Base-by-base conservation (phyloP, 2,797 vertebrate species). In the Oophaga sylvatica region DNA sequence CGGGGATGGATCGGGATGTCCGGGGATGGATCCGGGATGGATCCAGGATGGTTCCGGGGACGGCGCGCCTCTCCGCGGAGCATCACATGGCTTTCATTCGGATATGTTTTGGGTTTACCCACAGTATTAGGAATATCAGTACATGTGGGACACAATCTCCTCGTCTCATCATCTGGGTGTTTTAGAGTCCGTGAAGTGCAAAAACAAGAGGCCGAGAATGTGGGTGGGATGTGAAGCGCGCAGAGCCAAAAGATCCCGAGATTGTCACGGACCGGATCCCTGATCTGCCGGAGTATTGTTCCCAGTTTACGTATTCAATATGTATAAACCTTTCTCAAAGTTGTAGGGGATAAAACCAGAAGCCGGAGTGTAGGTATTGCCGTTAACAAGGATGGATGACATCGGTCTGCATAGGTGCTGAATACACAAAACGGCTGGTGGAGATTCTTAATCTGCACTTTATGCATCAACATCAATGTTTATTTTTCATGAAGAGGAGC, bases 161-260 rank as follows among this genome's bases (percentile, higher is more conserved):
- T 75, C 71, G 48, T 77, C 48, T 56, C 48, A 16, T 77, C 75
- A 77, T 77, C 75, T 77, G 75, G 75, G 75, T 56, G 75, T 15
- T 56, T 26, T 26, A 56, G 48, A 56, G 75, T 12, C 48, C 1
- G 22, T 53, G 45, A n/a, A 76, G 22, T 3, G 22, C 71, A 53
- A 56, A 2, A 56, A 56, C 12, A 76, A 76, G n/a, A 3, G 41
- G 9, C 73, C 75, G 53, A 56, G 75, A 7, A 7, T 3, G 45
- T 75, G 48, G 75, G 73, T 15, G 20, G 73, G 73, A 22, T 9
- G 17, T 48, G 17, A 48, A 48, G 20, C 41, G 26, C 13, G 10
- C 16, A 0, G 75, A 1, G 45, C 75, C 75, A 77, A 77, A 77
- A 56, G 12, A 56, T 77, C 48, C 75, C 53, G 75, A 77, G 20